Percentiles rank a stretch among this genome's conserved stretches.
Conservation (phyloP, 2,797 vertebrate genomes). For the Centropyge bicolor region DNA sequence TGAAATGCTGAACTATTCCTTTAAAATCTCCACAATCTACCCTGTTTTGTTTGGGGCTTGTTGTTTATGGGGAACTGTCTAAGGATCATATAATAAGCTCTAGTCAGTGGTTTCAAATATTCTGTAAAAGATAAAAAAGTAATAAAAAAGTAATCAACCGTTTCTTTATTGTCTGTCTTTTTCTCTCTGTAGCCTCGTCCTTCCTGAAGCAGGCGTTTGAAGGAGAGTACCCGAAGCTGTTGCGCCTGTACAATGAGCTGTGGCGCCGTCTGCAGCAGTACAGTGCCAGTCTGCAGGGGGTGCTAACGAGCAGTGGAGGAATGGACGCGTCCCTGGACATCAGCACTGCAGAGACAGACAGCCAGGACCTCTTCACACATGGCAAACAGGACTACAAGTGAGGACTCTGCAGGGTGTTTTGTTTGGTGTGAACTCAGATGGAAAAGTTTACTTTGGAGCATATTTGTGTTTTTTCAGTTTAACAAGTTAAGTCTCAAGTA, state of each 20-base stretch:
- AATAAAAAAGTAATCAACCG: too few species aligned
- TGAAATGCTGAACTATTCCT: too few species aligned
- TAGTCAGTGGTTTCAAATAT: background rate
- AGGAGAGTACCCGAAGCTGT: slow-evolving; percentile 95
- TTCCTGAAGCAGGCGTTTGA: slow-evolving; percentile 97
- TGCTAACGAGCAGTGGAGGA: slow-evolving; percentile 80
- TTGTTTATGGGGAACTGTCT: too few species aligned
- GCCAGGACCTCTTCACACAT: slow-evolving; percentile 90
- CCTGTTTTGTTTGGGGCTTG: too few species aligned
- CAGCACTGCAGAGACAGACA: slow-evolving; percentile 85
- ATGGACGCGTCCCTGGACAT: slow-evolving; percentile 87
- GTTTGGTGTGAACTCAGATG: background rate
- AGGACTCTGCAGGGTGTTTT: slow-evolving; percentile 56
- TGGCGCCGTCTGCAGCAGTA: slow-evolving; percentile 98
- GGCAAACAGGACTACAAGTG: slow-evolving; percentile 92
- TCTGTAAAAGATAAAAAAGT: background rate
- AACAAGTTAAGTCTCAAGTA: background rate
- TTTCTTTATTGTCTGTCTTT: background rate
- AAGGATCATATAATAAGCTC: background rate
- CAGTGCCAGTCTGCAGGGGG: slow-evolving; percentile 90
- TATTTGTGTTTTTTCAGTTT: slow-evolving; percentile 7
- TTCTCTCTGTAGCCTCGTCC: slow-evolving; percentile 85
- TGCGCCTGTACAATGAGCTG: slow-evolving; percentile 96
- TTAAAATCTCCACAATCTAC: too few species aligned
- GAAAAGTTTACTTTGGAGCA: background rate